Conservation (phyloP, 2,113 vertebrate species). For the Lampris megalopsis region DNA sequence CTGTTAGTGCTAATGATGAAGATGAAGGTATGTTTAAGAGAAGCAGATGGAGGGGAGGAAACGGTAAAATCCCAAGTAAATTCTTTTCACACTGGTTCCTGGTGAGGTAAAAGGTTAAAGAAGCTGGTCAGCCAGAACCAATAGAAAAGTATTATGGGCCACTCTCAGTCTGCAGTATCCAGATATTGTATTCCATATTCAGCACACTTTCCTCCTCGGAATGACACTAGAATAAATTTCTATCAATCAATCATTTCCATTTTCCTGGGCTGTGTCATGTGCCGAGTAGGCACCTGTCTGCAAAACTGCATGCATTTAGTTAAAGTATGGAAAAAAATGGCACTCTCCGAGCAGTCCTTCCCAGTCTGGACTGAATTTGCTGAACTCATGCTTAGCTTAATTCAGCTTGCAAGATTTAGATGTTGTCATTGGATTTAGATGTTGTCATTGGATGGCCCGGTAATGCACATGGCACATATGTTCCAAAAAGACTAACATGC, state of each 20-base stretch:
- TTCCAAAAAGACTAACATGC: slow-evolving; percentile 77
- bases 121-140: slow-evolving; percentile 23
- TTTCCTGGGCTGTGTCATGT: slow-evolving; percentile 17
- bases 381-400: slow-evolving; percentile 47
- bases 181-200: slow-evolving; percentile 21
- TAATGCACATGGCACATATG: slow-evolving; percentile 76
- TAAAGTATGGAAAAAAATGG: slow-evolving; percentile 38
- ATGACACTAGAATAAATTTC: slow-evolving; percentile 16
- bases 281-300: slow-evolving; percentile 8
- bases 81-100: slow-evolving; percentile 27
- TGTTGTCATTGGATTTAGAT: slow-evolving; percentile 50
- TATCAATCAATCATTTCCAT: slow-evolving; percentile 34
- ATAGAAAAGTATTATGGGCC: slow-evolving; percentile 24
- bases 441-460: slow-evolving; percentile 9
- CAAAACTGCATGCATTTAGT: slow-evolving; percentile 28
- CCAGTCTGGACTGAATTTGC: slow-evolving; percentile 50
- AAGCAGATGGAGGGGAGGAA: background rate
- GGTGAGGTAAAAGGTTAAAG: slow-evolving; percentile 43
- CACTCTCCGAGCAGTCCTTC: slow-evolving; percentile 48
- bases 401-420: slow-evolving; percentile 62
- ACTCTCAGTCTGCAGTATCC: slow-evolving; percentile 29
- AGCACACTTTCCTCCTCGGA: slow-evolving; percentile 19
- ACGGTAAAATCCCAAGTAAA: slow-evolving; percentile 3
- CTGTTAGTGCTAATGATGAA: slow-evolving; percentile 87
- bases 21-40: slow-evolving; percentile 85